Evolutionary conservation across 2,888 invertebrate species (phyloP), one percentile per base, ranked within the genome.

Genomic region (Copidosoma aretas): DNA sequence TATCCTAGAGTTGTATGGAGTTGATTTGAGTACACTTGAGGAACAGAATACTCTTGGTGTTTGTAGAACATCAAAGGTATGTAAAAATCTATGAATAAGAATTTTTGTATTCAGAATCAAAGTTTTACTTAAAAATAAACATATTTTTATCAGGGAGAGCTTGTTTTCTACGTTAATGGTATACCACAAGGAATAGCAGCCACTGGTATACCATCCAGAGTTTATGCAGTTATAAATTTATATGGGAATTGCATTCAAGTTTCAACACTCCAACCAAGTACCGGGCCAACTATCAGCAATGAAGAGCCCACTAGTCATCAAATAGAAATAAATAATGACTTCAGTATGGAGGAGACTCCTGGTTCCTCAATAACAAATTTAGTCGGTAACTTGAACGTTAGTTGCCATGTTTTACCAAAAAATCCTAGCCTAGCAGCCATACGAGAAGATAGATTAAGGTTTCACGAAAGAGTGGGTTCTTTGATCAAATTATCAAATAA

Each of bases 101-200:
- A 59, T 39, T 59, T 39, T n/a, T 21, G 10, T 5, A 32, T 21
- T 54, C 15, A 54, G 19, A 4, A n/a, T 8, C 19, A 52, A 15
- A 65, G 3, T 64, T 52, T 60, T 24, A 53, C 17, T 62, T 68
- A 49, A 46, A 51, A 15, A 41, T 54, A 19, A 15, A 46, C n/a
- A 63, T 22, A 22, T 24, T 56, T 32, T 68, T 71, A 73, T 71
- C 81, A 93, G 89, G 92, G 91, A 12, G 94, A 94, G 77, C 85
- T 97, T 69, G 88, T 94, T 79, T 95, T 96, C 84, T 95, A 91
- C 81, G 88, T 97, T 21, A 97, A 97, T 83, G 95, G 94, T 1
- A 89, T 91, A 75, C 92, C 94, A 24, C 93, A 95, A 82, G 97
- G 97, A 0, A 87, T 94, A 49, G 97, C 95, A 2, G 94, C 93